Evolutionary conservation across 2,797 vertebrate genomes (phyloP).

Genomic region (Platyrinchus mystaceus): DNA sequence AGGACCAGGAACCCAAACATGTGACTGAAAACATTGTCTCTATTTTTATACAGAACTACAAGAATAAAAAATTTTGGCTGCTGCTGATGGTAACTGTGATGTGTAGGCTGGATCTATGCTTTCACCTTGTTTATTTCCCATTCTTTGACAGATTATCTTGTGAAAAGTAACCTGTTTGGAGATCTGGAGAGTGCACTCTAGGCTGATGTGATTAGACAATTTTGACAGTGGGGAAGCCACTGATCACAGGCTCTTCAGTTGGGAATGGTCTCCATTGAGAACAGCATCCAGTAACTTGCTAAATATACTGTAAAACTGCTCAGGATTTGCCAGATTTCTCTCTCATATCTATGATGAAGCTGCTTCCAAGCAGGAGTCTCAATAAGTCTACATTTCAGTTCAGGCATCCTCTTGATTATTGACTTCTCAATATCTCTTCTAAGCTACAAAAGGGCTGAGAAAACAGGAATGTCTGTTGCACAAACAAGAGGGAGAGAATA

Average conservation of each 20-base stretch:
- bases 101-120: background rate
- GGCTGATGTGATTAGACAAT: background rate
- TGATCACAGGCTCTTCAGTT: background rate
- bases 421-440: background rate
- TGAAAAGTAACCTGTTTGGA: background rate
- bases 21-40: background rate
- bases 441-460: background rate
- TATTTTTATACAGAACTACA: background rate
- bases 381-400: background rate
- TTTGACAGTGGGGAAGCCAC: background rate
- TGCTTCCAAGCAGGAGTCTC: background rate
- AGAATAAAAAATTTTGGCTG: background rate
- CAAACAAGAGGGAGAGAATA: background rate
- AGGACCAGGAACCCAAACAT: conserved; percentile 9
- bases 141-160: background rate
- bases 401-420: background rate
- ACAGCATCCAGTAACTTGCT: background rate
- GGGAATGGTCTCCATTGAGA: background rate
- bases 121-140: background rate
- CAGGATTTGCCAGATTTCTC: background rate
- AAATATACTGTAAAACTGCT: background rate
- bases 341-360: background rate
- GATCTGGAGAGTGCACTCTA: background rate
- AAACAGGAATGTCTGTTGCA: background rate
- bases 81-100: background rate